Evolutionary conservation across 2,113 vertebrate genomes (phyloP).

Genomic region (Nannobrachium achirus): DNA sequence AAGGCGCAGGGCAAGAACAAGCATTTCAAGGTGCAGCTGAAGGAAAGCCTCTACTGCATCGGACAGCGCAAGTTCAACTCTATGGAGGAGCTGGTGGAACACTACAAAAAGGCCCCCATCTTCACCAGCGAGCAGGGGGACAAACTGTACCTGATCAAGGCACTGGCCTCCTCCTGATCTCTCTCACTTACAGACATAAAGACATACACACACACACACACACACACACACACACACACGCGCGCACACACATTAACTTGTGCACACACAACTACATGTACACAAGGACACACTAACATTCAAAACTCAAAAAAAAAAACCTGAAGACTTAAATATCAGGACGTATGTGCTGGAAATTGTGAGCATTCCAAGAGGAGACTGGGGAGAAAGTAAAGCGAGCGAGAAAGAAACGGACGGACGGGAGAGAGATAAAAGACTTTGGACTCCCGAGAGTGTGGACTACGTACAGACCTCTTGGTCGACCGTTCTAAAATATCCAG

Average conservation of each 20-base stretch:
- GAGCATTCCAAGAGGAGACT: constrained; percentile 77
- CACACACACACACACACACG: background rate
- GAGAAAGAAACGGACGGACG: constrained; percentile 8
- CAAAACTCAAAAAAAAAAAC: constrained; percentile 58
- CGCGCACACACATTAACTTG: background rate
- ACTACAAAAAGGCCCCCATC: constrained; percentile 95
- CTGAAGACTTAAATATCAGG: constrained; percentile 68
- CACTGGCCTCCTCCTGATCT: constrained; percentile 85
- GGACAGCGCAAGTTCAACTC: constrained; percentile 93
- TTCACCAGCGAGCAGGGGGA: constrained; percentile 93
- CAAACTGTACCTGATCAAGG: constrained; percentile 92
- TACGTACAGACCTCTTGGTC: constrained; percentile 71
- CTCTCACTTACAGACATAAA: constrained; percentile 17
- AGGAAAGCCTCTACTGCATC: constrained; percentile 90
- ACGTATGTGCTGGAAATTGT: constrained; percentile 63
- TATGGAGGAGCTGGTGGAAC: constrained; percentile 93
- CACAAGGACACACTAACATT: constrained; percentile 64
- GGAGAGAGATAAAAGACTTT: constrained; percentile 50
- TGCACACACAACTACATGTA: constrained; percentile 35
- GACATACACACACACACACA: background rate
- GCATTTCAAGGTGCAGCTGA: constrained; percentile 93
- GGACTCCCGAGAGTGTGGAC: constrained; percentile 66
- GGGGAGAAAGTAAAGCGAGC: constrained; percentile 57
- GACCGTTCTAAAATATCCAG: constrained; percentile 74
- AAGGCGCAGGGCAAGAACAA: constrained; percentile 95